phyloP scores from a whole-genome alignment of 2,888 invertebrate species.

The Pseudococcus longispinus region DNA sequence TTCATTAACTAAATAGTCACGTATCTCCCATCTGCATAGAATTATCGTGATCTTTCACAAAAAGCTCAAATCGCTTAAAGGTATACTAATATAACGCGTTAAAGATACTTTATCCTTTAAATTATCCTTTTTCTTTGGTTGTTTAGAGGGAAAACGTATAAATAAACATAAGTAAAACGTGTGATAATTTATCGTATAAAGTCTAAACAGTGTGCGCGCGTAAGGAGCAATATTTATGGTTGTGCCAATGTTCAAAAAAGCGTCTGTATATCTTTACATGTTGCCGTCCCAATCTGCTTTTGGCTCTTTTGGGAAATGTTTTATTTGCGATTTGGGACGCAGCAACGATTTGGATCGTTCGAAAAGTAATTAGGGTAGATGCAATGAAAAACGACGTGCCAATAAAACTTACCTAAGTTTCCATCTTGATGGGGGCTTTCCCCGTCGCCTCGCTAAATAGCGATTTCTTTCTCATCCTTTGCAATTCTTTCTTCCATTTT shows the following conservation, averaged over 20 bases:
- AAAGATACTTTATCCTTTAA: slow-evolving; percentile 54
- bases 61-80: slow-evolving; percentile 49
- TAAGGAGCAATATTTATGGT: slow-evolving; percentile 52
- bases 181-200: slow-evolving; percentile 57
- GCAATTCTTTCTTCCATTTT: background rate
- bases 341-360: slow-evolving; percentile 57
- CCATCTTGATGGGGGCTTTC: slow-evolving; percentile 48
- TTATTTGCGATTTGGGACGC: slow-evolving; percentile 58
- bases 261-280: slow-evolving; percentile 56
- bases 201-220: slow-evolving; percentile 49
- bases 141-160: slow-evolving; percentile 55
- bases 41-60: slow-evolving; percentile 51
- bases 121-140: slow-evolving; percentile 56
- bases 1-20: slow-evolving; percentile 55
- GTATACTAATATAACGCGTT: slow-evolving; percentile 49
- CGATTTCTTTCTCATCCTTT: slow-evolving; percentile 45
- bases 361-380: slow-evolving; percentile 55
- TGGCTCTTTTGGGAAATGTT: slow-evolving; percentile 57
- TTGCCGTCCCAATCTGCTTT: slow-evolving; percentile 56
- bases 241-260: slow-evolving; percentile 56
- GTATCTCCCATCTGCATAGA: slow-evolving; percentile 55
- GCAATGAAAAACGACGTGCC: slow-evolving; percentile 57
- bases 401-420: slow-evolving; percentile 57
- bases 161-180: slow-evolving; percentile 57
- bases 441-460: slow-evolving; percentile 33